A percentile compares a stretch with the other conserved stretches of the same genome.
These are phyloP conservation scores for Botrylloides violaceus DNA, from an alignment of 23 tunicate species.

Conservation along the genomic window DNA sequence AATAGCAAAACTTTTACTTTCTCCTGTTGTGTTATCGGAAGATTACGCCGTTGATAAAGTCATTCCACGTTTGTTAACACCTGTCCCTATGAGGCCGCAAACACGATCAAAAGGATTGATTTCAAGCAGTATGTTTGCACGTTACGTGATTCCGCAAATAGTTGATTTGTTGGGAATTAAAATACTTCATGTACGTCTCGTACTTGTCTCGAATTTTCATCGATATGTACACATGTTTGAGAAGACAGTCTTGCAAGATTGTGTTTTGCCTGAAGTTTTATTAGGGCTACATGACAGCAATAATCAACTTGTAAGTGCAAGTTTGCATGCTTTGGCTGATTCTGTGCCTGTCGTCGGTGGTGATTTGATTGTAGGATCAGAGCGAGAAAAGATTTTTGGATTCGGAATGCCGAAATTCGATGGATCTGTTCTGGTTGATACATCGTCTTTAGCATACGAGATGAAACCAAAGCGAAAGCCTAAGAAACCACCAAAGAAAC, in stretches of 20 bases:
- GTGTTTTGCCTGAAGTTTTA: conserved; percentile 65
- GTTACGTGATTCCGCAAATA: conserved; percentile 69
- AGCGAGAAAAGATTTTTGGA: conserved; percentile 63
- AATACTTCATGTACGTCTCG: conserved; percentile 70
- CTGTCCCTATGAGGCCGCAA: conserved; percentile 12
- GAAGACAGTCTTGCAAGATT: conserved; percentile 46
- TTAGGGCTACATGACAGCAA: conserved; percentile 62
- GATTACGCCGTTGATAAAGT: conserved; percentile 45
- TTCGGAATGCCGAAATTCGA: conserved; percentile 70
- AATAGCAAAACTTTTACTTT: conserved; percentile 53
- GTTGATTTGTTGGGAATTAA: conserved; percentile 55
- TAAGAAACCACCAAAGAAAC: conserved; percentile 6
- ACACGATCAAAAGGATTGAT: conserved; percentile 35
- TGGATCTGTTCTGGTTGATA: conserved; percentile 9
- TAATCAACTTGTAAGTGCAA: conserved; percentile 69
- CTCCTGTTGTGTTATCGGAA: conserved; percentile 69
- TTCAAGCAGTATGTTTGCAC: conserved; percentile 59
- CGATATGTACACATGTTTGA: conserved; percentile 79
- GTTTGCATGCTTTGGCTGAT: conserved; percentile 76
- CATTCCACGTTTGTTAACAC: conserved; percentile 37
- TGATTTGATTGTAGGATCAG: conserved; percentile 73
- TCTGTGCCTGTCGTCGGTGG: conserved; percentile 79
- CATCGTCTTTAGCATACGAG: conserved; percentile 44
- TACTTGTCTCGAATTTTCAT: conserved; percentile 41
- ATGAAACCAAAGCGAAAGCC: conserved; percentile 40